Evolutionary conservation across 2,888 invertebrate genomes (phyloP).

Genomic region (Lordiphosa andalusiaca): DNA sequence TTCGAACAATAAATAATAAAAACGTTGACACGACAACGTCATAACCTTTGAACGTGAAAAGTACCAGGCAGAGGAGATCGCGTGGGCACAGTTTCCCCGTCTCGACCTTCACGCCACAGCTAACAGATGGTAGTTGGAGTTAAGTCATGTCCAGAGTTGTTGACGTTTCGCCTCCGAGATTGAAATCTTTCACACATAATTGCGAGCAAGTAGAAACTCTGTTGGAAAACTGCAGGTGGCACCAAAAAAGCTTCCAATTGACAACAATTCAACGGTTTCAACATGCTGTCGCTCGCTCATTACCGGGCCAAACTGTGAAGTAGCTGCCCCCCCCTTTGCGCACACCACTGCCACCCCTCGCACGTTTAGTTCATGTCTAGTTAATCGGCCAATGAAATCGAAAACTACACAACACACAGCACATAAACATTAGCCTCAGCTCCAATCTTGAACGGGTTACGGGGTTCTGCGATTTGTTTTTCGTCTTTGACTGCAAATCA

Average conservation of each 20-base stretch:
- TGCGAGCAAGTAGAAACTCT: conserved; percentile 20
- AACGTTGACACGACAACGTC: conserved; percentile 79
- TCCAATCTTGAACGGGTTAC: conserved; percentile 7
- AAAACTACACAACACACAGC: conserved; percentile 29
- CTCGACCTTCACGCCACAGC: conserved; percentile 36
- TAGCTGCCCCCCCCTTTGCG: conserved; percentile 1
- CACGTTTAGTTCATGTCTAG: conserved; percentile 25
- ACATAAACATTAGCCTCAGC: conserved; percentile 19
- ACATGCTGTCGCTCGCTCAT: conserved; percentile 13
- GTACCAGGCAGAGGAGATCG: conserved; percentile 16
- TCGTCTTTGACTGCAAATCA: conserved; percentile 45
- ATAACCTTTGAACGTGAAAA: conserved; percentile 79
- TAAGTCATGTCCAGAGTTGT: conserved; percentile 36
- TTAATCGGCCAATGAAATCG: conserved; percentile 63
- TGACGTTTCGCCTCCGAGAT: conserved; percentile 28
- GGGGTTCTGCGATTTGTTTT: conserved; percentile 21
- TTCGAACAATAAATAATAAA: conserved; percentile 76
- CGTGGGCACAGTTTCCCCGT: conserved; percentile 21
- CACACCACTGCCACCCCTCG: conserved; percentile 5
- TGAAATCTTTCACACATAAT: conserved; percentile 35
- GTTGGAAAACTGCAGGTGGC: conserved; percentile 50
- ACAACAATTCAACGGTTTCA: conserved; percentile 10
- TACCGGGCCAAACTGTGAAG: conserved; percentile 1
- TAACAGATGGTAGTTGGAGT: conserved; percentile 13
- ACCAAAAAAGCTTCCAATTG: conserved; percentile 38